Conservation (phyloP, 2,113 vertebrate species). For the Clarias batrachus region DNA sequence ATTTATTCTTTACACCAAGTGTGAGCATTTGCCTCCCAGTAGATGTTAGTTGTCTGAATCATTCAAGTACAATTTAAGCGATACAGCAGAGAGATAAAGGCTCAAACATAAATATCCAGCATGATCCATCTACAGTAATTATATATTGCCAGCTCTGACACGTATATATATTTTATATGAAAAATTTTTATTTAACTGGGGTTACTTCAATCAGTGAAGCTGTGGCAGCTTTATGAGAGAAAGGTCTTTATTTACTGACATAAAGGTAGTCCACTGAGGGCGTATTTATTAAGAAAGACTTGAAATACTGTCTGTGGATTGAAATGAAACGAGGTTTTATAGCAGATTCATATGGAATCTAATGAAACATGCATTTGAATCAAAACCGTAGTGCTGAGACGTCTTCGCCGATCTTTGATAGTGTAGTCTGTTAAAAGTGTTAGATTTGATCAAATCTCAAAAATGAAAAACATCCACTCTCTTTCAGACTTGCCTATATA, state of each 20-base stretch:
- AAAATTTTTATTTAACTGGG: neutral
- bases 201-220: slow-evolving; percentile 7
- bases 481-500: neutral
- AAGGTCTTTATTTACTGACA: slow-evolving; percentile 4
- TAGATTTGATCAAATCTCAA: neutral
- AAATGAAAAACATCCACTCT: neutral
- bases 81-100: neutral
- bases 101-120: neutral
- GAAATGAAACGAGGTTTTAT: neutral
- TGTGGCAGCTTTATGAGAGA: neutral
- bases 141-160: neutral
- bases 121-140: neutral
- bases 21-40: neutral
- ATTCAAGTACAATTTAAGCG: neutral
- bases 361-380: neutral
- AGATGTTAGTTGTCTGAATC: neutral
- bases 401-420: neutral
- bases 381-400: neutral
- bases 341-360: neutral
- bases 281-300: slow-evolving; percentile 7
- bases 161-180: neutral
- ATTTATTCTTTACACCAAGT: neutral
- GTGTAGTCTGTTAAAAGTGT: neutral
- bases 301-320: neutral
- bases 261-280: neutral